Base-by-base conservation (phyloP, 1,140 invertebrate genomes). In the Procambarus virginalis region DNA sequence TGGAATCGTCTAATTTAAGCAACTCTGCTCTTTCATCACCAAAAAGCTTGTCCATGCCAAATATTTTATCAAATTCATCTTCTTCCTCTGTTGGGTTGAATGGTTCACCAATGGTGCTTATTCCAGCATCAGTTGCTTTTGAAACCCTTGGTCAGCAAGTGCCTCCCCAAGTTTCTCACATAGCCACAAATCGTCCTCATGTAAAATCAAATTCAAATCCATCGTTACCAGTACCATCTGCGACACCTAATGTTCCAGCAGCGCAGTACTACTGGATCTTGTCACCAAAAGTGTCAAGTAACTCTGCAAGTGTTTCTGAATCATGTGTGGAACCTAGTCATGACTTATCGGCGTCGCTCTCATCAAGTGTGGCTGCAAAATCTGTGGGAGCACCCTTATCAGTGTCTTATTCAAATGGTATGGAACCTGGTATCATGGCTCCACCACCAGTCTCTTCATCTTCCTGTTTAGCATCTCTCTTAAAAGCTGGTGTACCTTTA, bases 61-160 rank as follows among this genome's bases (percentile, higher is more conserved):
- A 73, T 34, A 10, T 10, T 73, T 73, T 34, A 73, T 2, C 68
- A 73, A 73, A 73, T 2, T n/a, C 22, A 22, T 22, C 68, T 22
- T 3, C 68, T 20, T 34, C 68, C 22, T 73, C 68, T 73, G 68
- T 73, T 73, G 68, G 68, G 20, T 34, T 73, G 68, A 73, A n/a
- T 34, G 20, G 6, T 22, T 73, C 68, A 9, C 68, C 68, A 34
- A 73, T 73, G 68, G 68, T 73, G 2, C 10, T 73, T 34, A 73
- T 73, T 73, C 68, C 68, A 34, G 68, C 68, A 34, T 34, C 68
- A 73, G 68, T 73, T 34, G 68, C 68, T 73, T 73, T 73, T 73
- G 68, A 22, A 4, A 34, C 2, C 10, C n/a, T 73, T 22, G 10
- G 22, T 34, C 4, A 14, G 4, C n/a, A 73, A 34, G 20, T 34